Evolutionary conservation across 2,113 vertebrate genomes (phyloP).

Genomic region (Prionailurus bengalensis): DNA sequence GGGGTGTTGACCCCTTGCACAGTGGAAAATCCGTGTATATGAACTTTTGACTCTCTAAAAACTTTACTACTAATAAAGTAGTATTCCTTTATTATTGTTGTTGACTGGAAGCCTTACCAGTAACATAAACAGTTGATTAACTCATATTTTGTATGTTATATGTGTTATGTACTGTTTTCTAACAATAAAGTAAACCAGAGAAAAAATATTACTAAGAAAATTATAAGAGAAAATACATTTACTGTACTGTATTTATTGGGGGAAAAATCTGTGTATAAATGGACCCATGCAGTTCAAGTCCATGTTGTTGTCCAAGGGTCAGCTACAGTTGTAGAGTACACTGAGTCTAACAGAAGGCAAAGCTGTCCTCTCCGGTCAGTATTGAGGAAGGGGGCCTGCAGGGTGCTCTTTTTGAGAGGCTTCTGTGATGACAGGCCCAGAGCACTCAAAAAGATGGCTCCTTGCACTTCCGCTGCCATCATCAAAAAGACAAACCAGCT

Average conservation of each 20-base stretch:
- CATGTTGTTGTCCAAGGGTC: background rate
- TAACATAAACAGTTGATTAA: background rate
- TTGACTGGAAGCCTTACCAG: background rate
- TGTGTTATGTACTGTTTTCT: background rate
- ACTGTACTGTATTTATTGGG: background rate
- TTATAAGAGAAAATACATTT: background rate
- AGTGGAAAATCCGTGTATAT: background rate
- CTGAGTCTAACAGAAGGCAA: background rate
- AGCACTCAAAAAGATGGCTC: constrained; percentile 1
- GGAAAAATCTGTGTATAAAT: background rate
- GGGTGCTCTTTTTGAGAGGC: constrained; percentile 33
- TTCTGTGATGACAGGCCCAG: background rate
- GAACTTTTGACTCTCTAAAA: background rate
- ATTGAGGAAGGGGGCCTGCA: background rate
- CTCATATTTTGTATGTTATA: background rate
- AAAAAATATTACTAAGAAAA: background rate
- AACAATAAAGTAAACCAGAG: background rate
- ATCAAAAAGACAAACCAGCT: background rate
- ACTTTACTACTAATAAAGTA: background rate
- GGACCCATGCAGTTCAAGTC: background rate
- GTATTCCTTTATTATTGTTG: no score
- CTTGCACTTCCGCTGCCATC: background rate
- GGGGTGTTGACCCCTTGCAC: background rate
- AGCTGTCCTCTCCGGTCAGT: background rate
- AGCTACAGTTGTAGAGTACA: background rate